phyloP scores from a whole-genome alignment of 2,888 invertebrate species.

The Epicampocera succincta region DNA sequence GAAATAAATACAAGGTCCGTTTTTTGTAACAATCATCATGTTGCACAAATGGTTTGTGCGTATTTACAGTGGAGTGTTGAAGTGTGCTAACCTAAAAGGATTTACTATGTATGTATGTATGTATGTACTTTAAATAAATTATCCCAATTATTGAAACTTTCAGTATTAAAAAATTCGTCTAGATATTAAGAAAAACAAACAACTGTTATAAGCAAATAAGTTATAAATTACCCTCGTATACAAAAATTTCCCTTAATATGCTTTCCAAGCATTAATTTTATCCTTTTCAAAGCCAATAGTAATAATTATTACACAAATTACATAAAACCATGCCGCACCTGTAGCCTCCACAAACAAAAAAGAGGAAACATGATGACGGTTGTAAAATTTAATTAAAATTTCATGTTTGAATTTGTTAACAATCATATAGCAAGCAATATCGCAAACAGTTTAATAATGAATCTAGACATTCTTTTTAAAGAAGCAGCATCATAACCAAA shows the following conservation, averaged over 20 bases:
- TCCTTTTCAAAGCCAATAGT: constrained; percentile 2
- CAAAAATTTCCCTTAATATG: no score
- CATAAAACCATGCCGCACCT: not conserved
- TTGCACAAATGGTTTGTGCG: not conserved
- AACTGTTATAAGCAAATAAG: no score
- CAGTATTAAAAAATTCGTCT: no score
- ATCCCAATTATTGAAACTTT: no score
- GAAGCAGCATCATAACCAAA: constrained; percentile 11
- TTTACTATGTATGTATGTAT: no score
- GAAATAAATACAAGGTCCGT: constrained; percentile 18
- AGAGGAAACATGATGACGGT: not conserved
- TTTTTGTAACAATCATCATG: constrained; percentile 4
- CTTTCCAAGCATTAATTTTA: not conserved
- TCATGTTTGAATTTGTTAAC: constrained; percentile 7
- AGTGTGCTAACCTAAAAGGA: no score
- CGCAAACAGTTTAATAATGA: constrained; percentile 49
- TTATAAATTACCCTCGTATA: no score
- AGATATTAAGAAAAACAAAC: no score
- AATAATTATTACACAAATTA: constrained; percentile 15
- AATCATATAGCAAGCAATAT: not conserved
- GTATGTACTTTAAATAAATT: no score
- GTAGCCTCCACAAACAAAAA: not conserved
- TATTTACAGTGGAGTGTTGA: no score
- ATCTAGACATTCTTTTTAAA: constrained; percentile 26
- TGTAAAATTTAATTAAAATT: constrained; percentile 25